phyloP scores from a whole-genome alignment of 2,113 vertebrate genomes.

The Saimiri boliviensis region DNA sequence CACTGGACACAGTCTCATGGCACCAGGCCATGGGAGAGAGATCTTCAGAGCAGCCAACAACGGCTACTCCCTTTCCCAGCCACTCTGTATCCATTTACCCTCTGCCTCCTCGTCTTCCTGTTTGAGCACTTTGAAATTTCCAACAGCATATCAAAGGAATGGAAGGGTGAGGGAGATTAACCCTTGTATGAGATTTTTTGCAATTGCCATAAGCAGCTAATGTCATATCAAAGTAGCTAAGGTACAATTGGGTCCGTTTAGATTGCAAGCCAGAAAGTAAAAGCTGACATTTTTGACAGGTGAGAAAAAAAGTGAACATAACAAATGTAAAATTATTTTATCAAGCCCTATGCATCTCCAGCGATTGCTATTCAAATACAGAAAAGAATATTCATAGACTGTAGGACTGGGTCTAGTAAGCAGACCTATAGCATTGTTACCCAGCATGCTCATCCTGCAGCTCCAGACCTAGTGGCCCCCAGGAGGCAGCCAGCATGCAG shows the following conservation, averaged over 20 bases:
- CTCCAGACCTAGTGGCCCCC: neutral
- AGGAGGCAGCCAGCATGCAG: neutral
- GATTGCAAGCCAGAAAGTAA: neutral
- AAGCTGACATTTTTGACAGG: slow-evolving; percentile 7
- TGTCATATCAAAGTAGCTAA: neutral
- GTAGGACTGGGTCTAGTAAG: neutral
- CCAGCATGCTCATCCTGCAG: neutral
- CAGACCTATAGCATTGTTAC: neutral
- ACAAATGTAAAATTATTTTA: slow-evolving; percentile 47
- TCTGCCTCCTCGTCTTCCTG: neutral
- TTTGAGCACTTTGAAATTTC: neutral
- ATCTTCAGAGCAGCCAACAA: neutral
- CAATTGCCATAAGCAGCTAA: neutral
- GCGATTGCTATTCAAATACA: neutral
- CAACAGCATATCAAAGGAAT: neutral
- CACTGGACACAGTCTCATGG: neutral
- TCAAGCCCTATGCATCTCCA: neutral
- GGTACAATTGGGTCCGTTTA: neutral
- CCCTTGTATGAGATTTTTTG: neutral
- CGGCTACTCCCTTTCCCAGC: neutral
- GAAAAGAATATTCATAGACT: neutral
- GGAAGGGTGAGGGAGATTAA: neutral
- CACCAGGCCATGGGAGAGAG: neutral
- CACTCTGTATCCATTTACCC: neutral
- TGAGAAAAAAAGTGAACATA: neutral